Conservation (phyloP, 2,888 invertebrate genomes). For the Tipula unca region DNA sequence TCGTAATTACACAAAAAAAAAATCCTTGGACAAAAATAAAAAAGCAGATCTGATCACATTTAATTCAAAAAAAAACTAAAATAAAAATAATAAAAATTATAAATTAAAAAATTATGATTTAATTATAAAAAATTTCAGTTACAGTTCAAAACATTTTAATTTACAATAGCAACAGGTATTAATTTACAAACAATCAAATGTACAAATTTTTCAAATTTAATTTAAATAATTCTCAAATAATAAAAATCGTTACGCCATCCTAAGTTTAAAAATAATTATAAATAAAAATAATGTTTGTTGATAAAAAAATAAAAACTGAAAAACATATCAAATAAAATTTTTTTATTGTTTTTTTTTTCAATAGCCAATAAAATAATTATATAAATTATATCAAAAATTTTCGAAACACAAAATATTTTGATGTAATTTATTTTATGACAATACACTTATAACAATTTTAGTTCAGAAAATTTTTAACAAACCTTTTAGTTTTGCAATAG, state of each 20-base stretch:
- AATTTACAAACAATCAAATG: constrained; percentile 14
- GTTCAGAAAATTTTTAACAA: not conserved
- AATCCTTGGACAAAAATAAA: not conserved
- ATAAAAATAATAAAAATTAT: not conserved
- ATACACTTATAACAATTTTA: not conserved
- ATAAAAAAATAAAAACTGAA: not conserved
- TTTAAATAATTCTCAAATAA: constrained; percentile 16
- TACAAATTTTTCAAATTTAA: constrained; percentile 15
- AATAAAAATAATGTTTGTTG: not conserved
- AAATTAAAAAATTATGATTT: not conserved
- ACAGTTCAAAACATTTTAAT: not conserved
- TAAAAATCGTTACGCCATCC: constrained; percentile 3
- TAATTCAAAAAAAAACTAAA: not conserved
- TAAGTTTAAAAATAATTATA: not conserved
- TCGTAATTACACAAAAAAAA: not conserved
- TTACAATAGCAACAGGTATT: constrained; percentile 14
- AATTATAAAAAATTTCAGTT: not conserved
- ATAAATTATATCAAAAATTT: not conserved
- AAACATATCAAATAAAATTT: not conserved
- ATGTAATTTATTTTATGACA: constrained; percentile 18
- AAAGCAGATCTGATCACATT: constrained; percentile 1
- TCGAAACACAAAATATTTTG: not conserved
- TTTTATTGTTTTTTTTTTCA: not conserved
- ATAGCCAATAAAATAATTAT: constrained; percentile 14
- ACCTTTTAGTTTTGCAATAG: constrained; percentile 41